Evolutionary conservation across 2,113 vertebrate species (phyloP).

Genomic region (Callipepla californica): DNA sequence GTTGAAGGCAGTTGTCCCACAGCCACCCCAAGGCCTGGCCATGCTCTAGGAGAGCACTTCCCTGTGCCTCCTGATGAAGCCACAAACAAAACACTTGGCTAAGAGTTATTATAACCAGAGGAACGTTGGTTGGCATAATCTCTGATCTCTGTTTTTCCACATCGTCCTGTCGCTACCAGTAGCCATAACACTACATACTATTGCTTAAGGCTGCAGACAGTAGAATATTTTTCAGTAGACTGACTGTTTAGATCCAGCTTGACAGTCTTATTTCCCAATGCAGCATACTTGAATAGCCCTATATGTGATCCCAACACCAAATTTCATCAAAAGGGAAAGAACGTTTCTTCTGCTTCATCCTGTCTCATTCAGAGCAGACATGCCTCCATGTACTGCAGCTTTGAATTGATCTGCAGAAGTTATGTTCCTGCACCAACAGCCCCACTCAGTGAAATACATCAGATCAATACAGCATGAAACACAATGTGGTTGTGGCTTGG

Average conservation of each 20-base stretch:
- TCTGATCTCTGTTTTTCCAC: background rate
- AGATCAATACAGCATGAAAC: background rate
- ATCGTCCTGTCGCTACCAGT: background rate
- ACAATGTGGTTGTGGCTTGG: background rate
- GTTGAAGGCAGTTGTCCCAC: fast-evolving
- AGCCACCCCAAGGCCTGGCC: background rate
- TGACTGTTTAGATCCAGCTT: background rate
- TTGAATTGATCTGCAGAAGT: background rate
- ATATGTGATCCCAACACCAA: background rate
- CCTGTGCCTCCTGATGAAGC: background rate
- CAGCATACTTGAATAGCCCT: background rate
- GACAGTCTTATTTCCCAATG: background rate
- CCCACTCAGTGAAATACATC: background rate
- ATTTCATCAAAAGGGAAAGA: background rate
- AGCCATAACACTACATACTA: background rate
- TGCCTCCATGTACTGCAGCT: background rate
- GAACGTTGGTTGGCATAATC: background rate
- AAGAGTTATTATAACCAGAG: background rate
- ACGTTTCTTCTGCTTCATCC: background rate
- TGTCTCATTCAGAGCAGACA: background rate
- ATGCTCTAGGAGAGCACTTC: background rate
- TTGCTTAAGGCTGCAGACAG: background rate
- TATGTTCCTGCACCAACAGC: background rate
- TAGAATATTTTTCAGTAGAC: background rate
- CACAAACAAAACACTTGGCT: background rate